Evolutionary conservation across 2,797 vertebrate genomes (phyloP), one percentile per base, ranked within the genome.

Genomic region (Sardinella longiceps): DNA sequence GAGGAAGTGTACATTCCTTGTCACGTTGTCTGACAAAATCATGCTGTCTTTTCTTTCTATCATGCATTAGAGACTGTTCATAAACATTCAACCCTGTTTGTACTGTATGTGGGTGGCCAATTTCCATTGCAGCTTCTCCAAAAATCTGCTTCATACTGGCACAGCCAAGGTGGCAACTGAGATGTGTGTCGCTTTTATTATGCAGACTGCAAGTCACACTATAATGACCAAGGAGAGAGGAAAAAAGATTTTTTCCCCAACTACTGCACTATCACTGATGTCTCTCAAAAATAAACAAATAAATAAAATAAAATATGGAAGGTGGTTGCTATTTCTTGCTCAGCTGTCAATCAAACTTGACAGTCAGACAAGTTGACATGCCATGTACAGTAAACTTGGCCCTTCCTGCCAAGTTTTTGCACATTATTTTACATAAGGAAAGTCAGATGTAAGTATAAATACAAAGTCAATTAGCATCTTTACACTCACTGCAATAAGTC

Each of bases 41-140:
- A 60, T 60, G n/a, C 20, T 58, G 7, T 60, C 2, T 60, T 23
- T n/a, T n/a, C n/a, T n/a, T n/a, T n/a, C n/a, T n/a, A n/a, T n/a
- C n/a, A n/a, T n/a, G n/a, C n/a, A 74, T 43, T 43, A 43, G 15
- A 33, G 30, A 74, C 66, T 74, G 30, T 33, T 74, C 66, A 15
- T 66, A 74, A 74, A 74, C 66, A 74, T 74, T 74, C 66, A 15
- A 74, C 30, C 66, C 66, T 5, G 30, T 37, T 74, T 74, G 66
- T 74, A 74, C 39, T 74, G 66, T 74, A 74, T 74, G 66, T 74
- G 66, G 66, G 66, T 74, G 66, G 66, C 66, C 66, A 74, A 37
- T 74, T 74, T 74, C 30, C 30, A 74, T 5, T 74, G 66, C 66
- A 74, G 66, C 66, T 74, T 30, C 66, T 33, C 66, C 66, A 4